A percentile compares a stretch with the other conserved stretches of the same genome.
phyloP scores from a whole-genome alignment of 2,888 invertebrate genomes.

The Deilephila elpenor region DNA sequence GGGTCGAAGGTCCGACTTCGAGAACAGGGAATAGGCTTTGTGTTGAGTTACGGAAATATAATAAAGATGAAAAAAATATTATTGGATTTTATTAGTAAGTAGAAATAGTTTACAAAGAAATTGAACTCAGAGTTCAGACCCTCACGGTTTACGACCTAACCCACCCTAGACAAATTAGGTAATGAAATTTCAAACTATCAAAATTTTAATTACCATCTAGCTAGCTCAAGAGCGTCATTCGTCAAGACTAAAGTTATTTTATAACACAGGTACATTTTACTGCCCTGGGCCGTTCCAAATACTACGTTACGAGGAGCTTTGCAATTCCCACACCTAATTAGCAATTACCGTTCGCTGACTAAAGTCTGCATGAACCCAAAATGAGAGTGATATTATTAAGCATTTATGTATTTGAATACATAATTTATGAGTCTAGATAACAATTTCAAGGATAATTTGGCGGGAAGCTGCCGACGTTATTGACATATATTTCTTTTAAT shows the following conservation, averaged over 20 bases:
- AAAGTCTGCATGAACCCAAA: not conserved
- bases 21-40: too few species aligned
- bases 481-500: slow-evolving; percentile 13
- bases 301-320: slow-evolving; percentile 14
- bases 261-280: not conserved
- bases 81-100: too few species aligned
- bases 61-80: too few species aligned
- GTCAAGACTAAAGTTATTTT: slow-evolving; percentile 15
- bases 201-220: not conserved
- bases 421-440: too few species aligned
- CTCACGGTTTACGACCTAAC: too few species aligned
- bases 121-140: too few species aligned
- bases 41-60: too few species aligned
- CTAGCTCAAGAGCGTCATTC: not conserved
- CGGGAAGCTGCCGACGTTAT: not conserved
- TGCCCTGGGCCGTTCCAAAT: not conserved
- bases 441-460: slow-evolving; percentile 1
- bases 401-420: slow-evolving; percentile 7
- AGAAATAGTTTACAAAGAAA: too few species aligned
- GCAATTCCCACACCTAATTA: slow-evolving; percentile 26
- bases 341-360: slow-evolving; percentile 7
- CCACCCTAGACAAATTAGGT: too few species aligned
- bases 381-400: slow-evolving; percentile 6
- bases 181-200: too few species aligned
- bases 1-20: too few species aligned